Conservation (phyloP, 2,113 vertebrate genomes). For the Himantopus leucocephalus region DNA sequence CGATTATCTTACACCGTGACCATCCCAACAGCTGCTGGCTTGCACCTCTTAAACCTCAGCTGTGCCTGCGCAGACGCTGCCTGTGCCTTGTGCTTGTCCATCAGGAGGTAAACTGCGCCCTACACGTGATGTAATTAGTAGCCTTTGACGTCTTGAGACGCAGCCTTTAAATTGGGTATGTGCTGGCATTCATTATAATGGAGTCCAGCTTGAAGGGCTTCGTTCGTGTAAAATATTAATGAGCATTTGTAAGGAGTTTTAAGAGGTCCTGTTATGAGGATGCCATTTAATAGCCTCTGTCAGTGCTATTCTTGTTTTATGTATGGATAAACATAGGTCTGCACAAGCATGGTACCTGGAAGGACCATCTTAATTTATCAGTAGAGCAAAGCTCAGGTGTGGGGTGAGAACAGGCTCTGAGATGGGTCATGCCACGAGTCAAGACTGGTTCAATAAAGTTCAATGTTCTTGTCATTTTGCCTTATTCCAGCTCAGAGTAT, state of each 20-base stretch:
- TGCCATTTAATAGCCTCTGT: background rate
- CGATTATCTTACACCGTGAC: fast-evolving
- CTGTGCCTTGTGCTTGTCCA: background rate
- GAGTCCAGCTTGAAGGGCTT: background rate
- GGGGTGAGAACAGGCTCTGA: background rate
- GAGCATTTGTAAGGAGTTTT: background rate
- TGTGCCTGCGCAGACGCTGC: background rate
- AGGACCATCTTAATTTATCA: background rate
- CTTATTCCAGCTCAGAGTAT: background rate
- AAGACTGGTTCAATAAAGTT: background rate
- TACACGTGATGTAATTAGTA: background rate
- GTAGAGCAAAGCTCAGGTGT: background rate
- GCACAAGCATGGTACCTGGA: background rate
- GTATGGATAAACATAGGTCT: background rate
- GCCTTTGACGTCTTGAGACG: background rate
- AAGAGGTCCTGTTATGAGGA: background rate
- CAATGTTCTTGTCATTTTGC: background rate
- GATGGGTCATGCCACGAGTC: background rate
- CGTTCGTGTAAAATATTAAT: background rate
- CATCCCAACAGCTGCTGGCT: too few species aligned
- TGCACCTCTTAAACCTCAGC: background rate
- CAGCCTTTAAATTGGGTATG: background rate
- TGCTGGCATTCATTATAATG: background rate
- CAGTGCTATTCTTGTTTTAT: background rate
- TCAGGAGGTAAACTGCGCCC: background rate